These are phyloP conservation scores for Eupithecia vulgata DNA, from an alignment of 2,888 invertebrate genomes.

Conservation along the genomic window DNA sequence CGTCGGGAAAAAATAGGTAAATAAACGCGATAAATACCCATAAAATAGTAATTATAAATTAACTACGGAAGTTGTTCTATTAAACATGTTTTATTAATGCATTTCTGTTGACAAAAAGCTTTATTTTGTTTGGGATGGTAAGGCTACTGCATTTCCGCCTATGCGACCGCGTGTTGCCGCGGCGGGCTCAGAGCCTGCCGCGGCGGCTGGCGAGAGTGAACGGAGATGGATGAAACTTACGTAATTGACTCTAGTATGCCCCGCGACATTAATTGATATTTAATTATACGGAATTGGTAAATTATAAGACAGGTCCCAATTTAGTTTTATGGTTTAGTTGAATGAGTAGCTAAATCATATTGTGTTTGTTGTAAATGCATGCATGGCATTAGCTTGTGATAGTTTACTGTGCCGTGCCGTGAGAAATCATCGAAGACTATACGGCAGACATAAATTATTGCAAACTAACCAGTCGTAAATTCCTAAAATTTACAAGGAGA, in stretches of 20 bases:
- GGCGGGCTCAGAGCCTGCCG: constrained; percentile 46
- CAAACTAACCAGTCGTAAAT: background rate
- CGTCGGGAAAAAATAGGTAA: too few species aligned
- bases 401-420: constrained; percentile 16
- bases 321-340: constrained; percentile 30
- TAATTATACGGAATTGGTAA: background rate
- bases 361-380: constrained; percentile 28
- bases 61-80: too few species aligned
- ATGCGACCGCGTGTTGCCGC: constrained; percentile 43
- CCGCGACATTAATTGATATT: constrained; percentile 49
- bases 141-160: constrained; percentile 58
- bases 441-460: constrained; percentile 6
- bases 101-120: constrained; percentile 10
- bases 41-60: too few species aligned
- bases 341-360: constrained; percentile 39
- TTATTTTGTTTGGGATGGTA: constrained; percentile 40
- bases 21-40: too few species aligned
- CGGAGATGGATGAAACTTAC: constrained; percentile 74
- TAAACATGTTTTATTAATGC: constrained; percentile 22
- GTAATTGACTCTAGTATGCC: constrained; percentile 46
- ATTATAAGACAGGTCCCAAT: constrained; percentile 13
- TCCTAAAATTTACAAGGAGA: constrained; percentile 14
- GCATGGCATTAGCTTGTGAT: constrained; percentile 36
- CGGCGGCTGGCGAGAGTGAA: constrained; percentile 72
- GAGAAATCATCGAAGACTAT: constrained; percentile 25